phyloP scores from a whole-genome alignment of 2,113 vertebrate species.

The Embiotoca jacksoni region DNA sequence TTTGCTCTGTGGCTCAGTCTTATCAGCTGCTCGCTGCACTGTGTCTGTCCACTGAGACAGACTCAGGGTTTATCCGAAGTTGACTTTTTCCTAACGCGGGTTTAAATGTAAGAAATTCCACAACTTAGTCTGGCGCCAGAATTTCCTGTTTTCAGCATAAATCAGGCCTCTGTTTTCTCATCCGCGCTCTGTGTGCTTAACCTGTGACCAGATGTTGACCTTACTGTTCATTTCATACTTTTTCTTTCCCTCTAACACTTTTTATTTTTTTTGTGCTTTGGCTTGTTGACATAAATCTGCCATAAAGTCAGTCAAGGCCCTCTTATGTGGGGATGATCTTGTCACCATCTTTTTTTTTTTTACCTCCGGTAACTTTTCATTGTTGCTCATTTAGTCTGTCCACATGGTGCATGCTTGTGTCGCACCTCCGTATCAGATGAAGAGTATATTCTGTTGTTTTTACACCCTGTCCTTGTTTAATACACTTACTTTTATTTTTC shows the following conservation, averaged over 20 bases:
- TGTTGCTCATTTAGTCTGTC: not conserved
- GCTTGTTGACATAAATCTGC: not conserved
- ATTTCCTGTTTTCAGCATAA: constrained; percentile 80
- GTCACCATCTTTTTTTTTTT: not conserved
- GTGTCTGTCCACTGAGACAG: constrained; percentile 11
- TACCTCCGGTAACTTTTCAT: not conserved
- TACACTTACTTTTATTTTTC: not conserved
- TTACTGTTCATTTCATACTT: constrained; percentile 27
- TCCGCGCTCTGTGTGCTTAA: constrained; percentile 44
- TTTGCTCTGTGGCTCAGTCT: constrained; percentile 24
- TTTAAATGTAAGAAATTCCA: constrained; percentile 62
- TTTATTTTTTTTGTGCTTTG: not conserved
- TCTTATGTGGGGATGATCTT: not conserved
- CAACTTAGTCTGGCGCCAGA: constrained; percentile 70
- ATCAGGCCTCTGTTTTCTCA: constrained; percentile 61
- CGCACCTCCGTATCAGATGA: no score
- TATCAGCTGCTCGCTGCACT: constrained; percentile 44
- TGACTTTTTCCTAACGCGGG: constrained; percentile 57
- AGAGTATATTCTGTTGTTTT: not conserved
- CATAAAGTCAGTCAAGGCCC: not conserved
- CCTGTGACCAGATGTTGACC: constrained; percentile 55
- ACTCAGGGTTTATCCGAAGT: constrained; percentile 42
- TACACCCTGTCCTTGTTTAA: no score
- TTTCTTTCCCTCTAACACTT: not conserved
- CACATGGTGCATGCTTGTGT: not conserved